These are phyloP conservation scores for Zeugodacus cucurbitae DNA, from an alignment of 1,140 invertebrate genomes.

Conservation along the genomic window DNA sequence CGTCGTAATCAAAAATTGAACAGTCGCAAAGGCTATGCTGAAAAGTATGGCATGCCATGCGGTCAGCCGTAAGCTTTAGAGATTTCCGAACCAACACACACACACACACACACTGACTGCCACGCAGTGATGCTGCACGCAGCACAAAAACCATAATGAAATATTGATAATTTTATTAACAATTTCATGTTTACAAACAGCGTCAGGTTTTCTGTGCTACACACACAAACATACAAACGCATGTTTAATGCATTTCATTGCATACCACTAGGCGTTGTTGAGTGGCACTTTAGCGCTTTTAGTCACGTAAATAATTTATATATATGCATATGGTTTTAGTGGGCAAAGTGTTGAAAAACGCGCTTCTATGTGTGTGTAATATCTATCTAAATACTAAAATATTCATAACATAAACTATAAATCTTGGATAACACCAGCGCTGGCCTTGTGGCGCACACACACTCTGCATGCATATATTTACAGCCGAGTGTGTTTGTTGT, in stretches of 20 bases:
- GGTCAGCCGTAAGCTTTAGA: neutral
- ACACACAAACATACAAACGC: neutral
- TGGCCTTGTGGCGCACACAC: neutral
- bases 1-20: constrained; percentile 19
- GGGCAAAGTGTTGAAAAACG: neutral
- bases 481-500: neutral
- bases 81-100: neutral
- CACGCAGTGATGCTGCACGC: neutral
- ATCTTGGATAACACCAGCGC: constrained; percentile 16
- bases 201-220: neutral
- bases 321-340: neutral
- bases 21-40: neutral
- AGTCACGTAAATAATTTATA: constrained; percentile 31
- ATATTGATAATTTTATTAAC: constrained; percentile 42
- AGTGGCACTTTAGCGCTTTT: constrained; percentile 27
- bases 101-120: neutral
- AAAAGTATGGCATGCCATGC: neutral
- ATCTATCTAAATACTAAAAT: constrained; percentile 30
- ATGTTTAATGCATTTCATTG: neutral
- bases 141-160: constrained; percentile 21
- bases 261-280: neutral
- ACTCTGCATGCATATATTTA: neutral
- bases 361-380: neutral
- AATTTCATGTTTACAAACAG: constrained; percentile 36
- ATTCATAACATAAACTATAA: constrained; percentile 34